These are phyloP conservation scores for Drosophila neotestacea DNA, from an alignment of 2,888 invertebrate genomes.

Conservation along the genomic window DNA sequence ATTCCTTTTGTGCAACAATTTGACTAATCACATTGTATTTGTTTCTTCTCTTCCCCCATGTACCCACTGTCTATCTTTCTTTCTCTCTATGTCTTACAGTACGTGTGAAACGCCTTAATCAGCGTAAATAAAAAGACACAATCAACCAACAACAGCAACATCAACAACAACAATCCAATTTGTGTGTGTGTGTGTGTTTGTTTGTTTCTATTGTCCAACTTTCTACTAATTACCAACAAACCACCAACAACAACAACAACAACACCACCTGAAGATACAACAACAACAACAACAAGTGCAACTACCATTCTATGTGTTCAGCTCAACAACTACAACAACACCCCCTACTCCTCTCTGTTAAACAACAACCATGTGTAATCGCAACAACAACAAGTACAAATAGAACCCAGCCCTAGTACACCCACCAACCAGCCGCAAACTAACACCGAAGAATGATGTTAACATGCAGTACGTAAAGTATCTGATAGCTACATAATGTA, in stretches of 20 bases:
- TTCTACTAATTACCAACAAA: constrained; percentile 64
- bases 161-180: constrained; percentile 54
- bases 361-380: constrained; percentile 44
- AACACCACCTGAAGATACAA: constrained; percentile 44
- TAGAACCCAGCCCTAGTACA: constrained; percentile 49
- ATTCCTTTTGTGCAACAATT: constrained; percentile 42
- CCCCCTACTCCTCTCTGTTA: constrained; percentile 21
- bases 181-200: constrained; percentile 57
- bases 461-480: constrained; percentile 73
- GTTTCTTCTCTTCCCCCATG: constrained; percentile 50
- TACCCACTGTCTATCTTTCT: constrained; percentile 42
- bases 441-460: constrained; percentile 78
- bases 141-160: constrained; percentile 54
- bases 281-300: constrained; percentile 47
- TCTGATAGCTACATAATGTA: constrained; percentile 42
- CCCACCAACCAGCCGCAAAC: constrained; percentile 69
- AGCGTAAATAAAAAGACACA: constrained; percentile 86
- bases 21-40: constrained; percentile 71
- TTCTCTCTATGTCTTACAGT: constrained; percentile 88
- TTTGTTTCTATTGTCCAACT: constrained; percentile 60
- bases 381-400: constrained; percentile 42
- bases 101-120: constrained; percentile 96
- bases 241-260: constrained; percentile 35
- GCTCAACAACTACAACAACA: constrained; percentile 40
- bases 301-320: constrained; percentile 51